These are phyloP conservation scores for Triplophysa siluroides DNA, from an alignment of 2,113 vertebrate genomes.

Conservation along the genomic window DNA sequence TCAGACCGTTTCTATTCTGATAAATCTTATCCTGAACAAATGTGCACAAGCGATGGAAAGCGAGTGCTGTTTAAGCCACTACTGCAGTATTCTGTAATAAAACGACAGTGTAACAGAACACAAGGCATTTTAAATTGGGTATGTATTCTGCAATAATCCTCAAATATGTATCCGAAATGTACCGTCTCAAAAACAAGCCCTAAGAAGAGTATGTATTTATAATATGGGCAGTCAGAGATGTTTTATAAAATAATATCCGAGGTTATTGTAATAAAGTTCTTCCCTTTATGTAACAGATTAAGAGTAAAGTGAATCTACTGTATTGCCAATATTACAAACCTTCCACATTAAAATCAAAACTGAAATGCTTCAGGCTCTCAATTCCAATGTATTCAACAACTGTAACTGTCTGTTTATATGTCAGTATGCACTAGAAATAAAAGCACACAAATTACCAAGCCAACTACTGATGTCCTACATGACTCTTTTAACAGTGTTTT, in stretches of 20 bases:
- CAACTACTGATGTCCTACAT: not conserved
- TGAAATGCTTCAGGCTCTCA: not conserved
- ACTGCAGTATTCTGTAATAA: constrained; percentile 19
- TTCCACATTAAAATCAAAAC: not conserved
- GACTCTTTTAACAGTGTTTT: not conserved
- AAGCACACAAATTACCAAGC: constrained; percentile 77
- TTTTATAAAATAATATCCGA: not conserved
- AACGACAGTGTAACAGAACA: not conserved
- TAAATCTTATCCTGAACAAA: not conserved
- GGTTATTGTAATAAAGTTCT: not conserved
- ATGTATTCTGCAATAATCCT: constrained; percentile 24
- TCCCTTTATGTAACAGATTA: not conserved
- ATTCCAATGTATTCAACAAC: constrained; percentile 56
- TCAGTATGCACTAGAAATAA: constrained; percentile 80
- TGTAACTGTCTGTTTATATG: constrained; percentile 63
- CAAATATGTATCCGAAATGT: not conserved
- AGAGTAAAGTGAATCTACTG: not conserved
- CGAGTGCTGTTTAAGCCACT: constrained; percentile 7
- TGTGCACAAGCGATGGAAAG: constrained; percentile 1
- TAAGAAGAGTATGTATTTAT: not conserved
- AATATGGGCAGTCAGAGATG: not conserved
- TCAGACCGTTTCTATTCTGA: not conserved
- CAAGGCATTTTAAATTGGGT: not conserved
- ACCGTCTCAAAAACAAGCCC: not conserved
- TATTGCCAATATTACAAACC: constrained; percentile 9